Evolutionary conservation across 2,888 invertebrate species (phyloP), one percentile per base, ranked within the genome.

Genomic region (Sepiola atlantica): DNA sequence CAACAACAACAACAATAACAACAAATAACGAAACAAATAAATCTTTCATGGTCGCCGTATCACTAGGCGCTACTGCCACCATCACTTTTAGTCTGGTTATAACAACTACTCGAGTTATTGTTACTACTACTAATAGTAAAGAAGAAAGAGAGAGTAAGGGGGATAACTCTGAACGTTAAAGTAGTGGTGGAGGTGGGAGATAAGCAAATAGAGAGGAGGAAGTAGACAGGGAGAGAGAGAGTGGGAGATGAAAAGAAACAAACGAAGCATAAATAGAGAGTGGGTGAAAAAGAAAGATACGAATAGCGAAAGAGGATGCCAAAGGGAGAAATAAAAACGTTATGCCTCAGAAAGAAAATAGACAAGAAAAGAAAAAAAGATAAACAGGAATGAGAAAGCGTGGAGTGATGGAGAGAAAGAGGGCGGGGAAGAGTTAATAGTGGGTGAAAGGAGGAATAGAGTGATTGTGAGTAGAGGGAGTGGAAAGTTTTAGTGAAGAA

Each of bases 1-100:
- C 14, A 61, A 61, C 24, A 61, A 61, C 14, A 77, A 77, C 12
- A 77, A 77, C 8, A n/a, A 77, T n/a, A n/a, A n/a, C n/a, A 77
- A 77, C 28, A 77, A 77, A 77, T 77, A 77, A 77, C 77, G 16
- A 77, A 77, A 32, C 14, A 45, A 45, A 45, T 45, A 45, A 45
- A 45, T 45, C 2, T 77, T 77, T n/a, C 16, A 77, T n/a, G 14
- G n/a, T 77, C n/a, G n/a, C n/a, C 77, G 77, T 77, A 77, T 77
- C 77, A 77, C 77, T 77, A 77, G 77, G 77, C 77, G 77, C 77
- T 77, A 77, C 77, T 18, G 77, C 77, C n/a, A 77, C 77, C 77
- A 77, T 77, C n/a, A n/a, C n/a, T 77, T n/a, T 77, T 77, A 0
- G n/a, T 77, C 77, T 77, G 32, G 45, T 77, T 77, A 77, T 77